These are phyloP conservation scores for Eilema griseolum DNA, from an alignment of 2,888 invertebrate species.

Conservation along the genomic window DNA sequence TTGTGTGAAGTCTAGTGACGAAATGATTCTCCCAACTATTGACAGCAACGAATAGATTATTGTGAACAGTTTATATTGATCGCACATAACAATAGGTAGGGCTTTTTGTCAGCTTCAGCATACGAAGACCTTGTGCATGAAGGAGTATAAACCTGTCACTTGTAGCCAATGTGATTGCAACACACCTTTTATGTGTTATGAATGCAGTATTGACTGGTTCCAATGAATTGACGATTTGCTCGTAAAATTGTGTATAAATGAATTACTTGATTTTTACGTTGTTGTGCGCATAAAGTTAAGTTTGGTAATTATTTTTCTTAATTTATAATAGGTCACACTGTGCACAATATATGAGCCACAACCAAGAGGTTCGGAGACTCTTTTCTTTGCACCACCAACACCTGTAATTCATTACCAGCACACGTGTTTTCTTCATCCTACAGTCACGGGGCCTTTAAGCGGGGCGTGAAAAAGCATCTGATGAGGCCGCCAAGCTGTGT, in stretches of 20 bases:
- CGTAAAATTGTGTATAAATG: conserved; percentile 14
- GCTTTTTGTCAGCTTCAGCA: conserved; percentile 21
- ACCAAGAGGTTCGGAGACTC: too few species aligned
- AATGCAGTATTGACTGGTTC: conserved; percentile 19
- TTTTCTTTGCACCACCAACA: too few species aligned
- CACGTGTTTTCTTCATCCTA: too few species aligned
- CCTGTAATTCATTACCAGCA: too few species aligned
- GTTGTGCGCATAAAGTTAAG: neutral
- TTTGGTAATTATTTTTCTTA: neutral
- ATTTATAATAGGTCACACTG: too few species aligned
- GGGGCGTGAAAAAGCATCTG: too few species aligned
- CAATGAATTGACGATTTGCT: conserved; percentile 21
- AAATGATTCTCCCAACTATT: neutral
- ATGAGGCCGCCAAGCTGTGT: too few species aligned
- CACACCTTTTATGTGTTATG: conserved; percentile 14
- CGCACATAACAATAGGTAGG: conserved; percentile 19
- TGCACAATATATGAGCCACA: too few species aligned
- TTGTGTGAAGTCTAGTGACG: neutral
- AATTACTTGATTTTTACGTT: neutral
- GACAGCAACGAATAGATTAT: conserved; percentile 5
- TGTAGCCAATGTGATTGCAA: conserved; percentile 24
- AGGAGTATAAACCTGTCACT: conserved; percentile 25
- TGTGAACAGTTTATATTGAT: conserved; percentile 12
- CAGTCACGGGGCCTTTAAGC: too few species aligned
- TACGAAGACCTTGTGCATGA: conserved; percentile 21